Evolutionary conservation across 2,888 invertebrate genomes (phyloP).

Genomic region (Drosophila maculinotata): DNA sequence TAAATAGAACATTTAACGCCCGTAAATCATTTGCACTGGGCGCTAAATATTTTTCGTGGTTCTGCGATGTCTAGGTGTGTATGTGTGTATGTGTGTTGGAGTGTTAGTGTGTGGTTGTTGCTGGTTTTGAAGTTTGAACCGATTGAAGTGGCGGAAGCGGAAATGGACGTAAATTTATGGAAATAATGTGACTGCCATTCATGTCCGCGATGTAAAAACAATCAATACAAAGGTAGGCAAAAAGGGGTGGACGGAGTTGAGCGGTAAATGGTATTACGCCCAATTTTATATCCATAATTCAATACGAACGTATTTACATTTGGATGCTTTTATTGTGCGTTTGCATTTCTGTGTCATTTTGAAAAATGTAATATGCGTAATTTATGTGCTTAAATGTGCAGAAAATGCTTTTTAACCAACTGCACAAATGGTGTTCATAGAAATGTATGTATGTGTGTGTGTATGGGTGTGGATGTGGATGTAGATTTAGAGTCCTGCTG

Average conservation of each 20-base stretch:
- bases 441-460: neutral
- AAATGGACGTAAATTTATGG: conserved; percentile 78
- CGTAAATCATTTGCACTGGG: conserved; percentile 75
- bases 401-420: conserved; percentile 71
- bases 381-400: conserved; percentile 71
- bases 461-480: conserved; percentile 1
- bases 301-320: conserved; percentile 54
- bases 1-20: conserved; percentile 77
- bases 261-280: neutral
- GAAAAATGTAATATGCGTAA: conserved; percentile 60
- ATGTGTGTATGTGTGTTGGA: neutral
- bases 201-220: conserved; percentile 50
- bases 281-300: conserved; percentile 65
- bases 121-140: conserved; percentile 32
- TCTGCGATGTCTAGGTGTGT: conserved; percentile 13
- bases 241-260: neutral
- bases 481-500: conserved; percentile 26
- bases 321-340: conserved; percentile 58
- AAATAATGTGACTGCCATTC: conserved; percentile 66
- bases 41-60: conserved; percentile 66
- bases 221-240: conserved; percentile 37
- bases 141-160: conserved; percentile 74
- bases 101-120: conserved; percentile 12
- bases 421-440: conserved; percentile 55
- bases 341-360: conserved; percentile 47